Percentiles rank a stretch among this genome's conserved stretches.
phyloP scores from a whole-genome alignment of 2,888 invertebrate species.

The Branchellion lobata region DNA sequence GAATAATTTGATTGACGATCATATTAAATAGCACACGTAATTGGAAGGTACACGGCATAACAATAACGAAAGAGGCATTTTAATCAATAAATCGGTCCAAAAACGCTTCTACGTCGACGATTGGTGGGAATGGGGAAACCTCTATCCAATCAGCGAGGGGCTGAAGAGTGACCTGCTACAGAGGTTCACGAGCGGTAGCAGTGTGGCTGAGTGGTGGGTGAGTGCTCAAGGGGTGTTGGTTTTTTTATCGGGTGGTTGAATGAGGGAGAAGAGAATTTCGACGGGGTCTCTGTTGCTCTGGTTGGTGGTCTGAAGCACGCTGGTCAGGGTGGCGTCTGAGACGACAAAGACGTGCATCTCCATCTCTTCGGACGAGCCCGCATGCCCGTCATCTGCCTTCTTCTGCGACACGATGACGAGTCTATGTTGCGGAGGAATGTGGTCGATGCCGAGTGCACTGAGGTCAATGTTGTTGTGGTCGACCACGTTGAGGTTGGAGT shows the following conservation, averaged over 20 bases:
- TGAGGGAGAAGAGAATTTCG: conserved; percentile 13
- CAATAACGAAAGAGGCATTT: too few relatives aligned
- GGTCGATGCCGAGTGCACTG: conserved; percentile 24
- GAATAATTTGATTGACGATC: too few relatives aligned
- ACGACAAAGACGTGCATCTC: conserved; percentile 34
- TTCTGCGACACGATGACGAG: conserved; percentile 25
- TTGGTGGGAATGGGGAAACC: too few relatives aligned
- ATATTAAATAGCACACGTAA: too few relatives aligned
- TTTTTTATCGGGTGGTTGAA: neutral
- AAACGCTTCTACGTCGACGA: too few relatives aligned
- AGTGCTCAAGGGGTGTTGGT: too few relatives aligned
- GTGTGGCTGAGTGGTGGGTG: too few relatives aligned
- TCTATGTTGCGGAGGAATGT: conserved; percentile 25
- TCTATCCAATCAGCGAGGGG: too few relatives aligned
- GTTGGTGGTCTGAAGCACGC: neutral
- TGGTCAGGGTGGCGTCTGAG: conserved; percentile 14
- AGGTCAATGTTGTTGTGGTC: conserved; percentile 31
- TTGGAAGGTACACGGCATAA: too few relatives aligned
- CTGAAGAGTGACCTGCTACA: too few relatives aligned
- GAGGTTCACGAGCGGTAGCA: too few relatives aligned
- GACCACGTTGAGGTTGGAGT: conserved; percentile 9
- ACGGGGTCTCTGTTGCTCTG: neutral
- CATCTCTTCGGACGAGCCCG: neutral
- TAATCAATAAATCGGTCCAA: too few relatives aligned
- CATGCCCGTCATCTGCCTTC: neutral